Base-by-base conservation (phyloP, 2,888 invertebrate species). In the Ennomos quercinarius region DNA sequence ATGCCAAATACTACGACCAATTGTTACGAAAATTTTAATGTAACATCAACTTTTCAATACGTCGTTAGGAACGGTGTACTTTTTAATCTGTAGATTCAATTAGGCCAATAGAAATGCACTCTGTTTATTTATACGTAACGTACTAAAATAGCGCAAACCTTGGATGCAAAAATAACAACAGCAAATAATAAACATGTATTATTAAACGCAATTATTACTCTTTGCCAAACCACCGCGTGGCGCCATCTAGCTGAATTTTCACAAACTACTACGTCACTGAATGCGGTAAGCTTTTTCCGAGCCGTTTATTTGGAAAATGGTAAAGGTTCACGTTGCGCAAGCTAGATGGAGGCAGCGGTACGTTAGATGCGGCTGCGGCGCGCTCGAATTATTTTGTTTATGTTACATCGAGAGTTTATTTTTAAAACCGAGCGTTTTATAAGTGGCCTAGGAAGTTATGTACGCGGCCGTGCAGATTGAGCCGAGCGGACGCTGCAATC, bases 391-490 rank as follows among this genome's bases (percentile, higher is more conserved):
- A 81, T 79, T 80, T 81, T 86, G 84, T 82, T 84, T 85, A 84
- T 78, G 78, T 81, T 78, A 78, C 78, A 74, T 77, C 78, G 76
- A 76, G 61, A 69, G 83, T 86, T 87, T 91, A 91, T 91, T 91
- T 91, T 88, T 89, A 86, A 84, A 85, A 68, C 78, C 61, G 82
- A 86, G 81, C 86, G 78, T 83, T 88, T 88, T 88, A 87, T 87
- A 90, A 90, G 89, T 89, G 86, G 89, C 81, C 82, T 81, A 84
- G 83, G 88, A 86, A 87, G 88, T 86, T 37, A 65, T 61, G 57
- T 80, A 79, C 79, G 75, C 75, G 68, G 69, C 69, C 71, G 75
- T 77, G 78, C 79, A 83, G 76, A 81, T 81, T 77, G 72, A 76
- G 67, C 67, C 70, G 64, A 63, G 66, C 57, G 65, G 57, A 68